Conservation (phyloP, 2,888 invertebrate genomes). For the Acrobasis suavella region DNA sequence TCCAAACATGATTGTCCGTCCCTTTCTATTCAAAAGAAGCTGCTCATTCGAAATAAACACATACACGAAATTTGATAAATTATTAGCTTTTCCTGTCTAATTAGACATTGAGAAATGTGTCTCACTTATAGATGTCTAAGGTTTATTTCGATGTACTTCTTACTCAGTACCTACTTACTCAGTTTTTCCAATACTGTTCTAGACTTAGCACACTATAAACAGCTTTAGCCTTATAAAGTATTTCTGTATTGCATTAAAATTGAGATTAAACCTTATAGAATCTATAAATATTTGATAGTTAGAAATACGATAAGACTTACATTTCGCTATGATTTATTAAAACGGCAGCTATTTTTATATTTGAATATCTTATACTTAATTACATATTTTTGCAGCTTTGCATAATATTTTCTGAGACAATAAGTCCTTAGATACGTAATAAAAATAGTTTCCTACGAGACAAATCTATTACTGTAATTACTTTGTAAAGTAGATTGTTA, state of each 20-base stretch:
- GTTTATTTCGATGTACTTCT: too few relatives aligned
- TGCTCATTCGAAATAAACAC: too few relatives aligned
- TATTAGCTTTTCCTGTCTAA: too few relatives aligned
- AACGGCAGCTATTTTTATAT: conserved; percentile 17
- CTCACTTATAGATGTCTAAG: too few relatives aligned
- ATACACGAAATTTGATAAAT: too few relatives aligned
- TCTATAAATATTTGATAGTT: conserved; percentile 4
- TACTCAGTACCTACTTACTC: too few relatives aligned
- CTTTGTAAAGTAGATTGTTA: conserved; percentile 63
- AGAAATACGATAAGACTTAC: conserved; percentile 15
- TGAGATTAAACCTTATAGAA: conserved; percentile 12
- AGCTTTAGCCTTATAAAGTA: background rate
- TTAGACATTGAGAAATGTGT: too few relatives aligned
- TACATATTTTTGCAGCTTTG: background rate
- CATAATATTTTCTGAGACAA: conserved; percentile 23
- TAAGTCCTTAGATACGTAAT: conserved; percentile 20
- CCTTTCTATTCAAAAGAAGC: too few relatives aligned
- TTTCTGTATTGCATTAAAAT: conserved; percentile 2
- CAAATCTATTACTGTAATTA: conserved; percentile 26
- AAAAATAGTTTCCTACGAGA: conserved; percentile 13
- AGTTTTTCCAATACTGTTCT: too few relatives aligned
- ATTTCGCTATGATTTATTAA: conserved; percentile 5
- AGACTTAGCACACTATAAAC: too few relatives aligned
- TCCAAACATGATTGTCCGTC: too few relatives aligned
- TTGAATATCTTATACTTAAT: background rate